Percentiles rank a stretch among this genome's conserved stretches.
Evolutionary conservation across 2,888 invertebrate species (phyloP).

Genomic region (Dermolepida albohirtum): DNA sequence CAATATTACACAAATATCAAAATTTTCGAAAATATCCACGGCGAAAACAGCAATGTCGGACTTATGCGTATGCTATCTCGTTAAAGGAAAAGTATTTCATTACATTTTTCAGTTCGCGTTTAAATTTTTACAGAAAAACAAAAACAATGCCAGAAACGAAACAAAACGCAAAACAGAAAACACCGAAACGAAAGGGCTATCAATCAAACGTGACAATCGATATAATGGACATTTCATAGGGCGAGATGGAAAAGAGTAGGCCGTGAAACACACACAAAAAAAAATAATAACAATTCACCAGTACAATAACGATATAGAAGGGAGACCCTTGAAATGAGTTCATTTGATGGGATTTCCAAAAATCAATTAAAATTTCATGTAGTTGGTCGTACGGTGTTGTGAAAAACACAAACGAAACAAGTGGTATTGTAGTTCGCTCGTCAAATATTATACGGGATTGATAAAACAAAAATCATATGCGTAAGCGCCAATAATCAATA

Average conservation of each 20-base stretch:
- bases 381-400: not conserved
- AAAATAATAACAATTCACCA: conserved; percentile 26
- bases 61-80: not conserved
- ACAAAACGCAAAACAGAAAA: conserved; percentile 20
- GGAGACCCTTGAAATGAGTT: conserved; percentile 22
- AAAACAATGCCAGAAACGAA: conserved; percentile 16
- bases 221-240: conserved; percentile 33
- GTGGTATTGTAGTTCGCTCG: not conserved
- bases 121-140: conserved; percentile 7
- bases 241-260: conserved; percentile 27
- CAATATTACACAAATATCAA: not conserved
- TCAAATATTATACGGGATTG: too few species aligned
- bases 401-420: conserved; percentile 5
- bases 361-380: conserved; percentile 34
- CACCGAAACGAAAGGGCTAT: conserved; percentile 23
- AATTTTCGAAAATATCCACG: not conserved
- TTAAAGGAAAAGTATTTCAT: not conserved
- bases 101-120: not conserved
- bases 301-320: conserved; percentile 23
- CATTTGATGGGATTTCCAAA: conserved; percentile 32
- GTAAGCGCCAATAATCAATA: too few species aligned
- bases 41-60: not conserved
- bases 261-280: not conserved
- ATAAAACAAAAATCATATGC: too few species aligned
- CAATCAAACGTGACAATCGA: conserved; percentile 33